Evolutionary conservation across 2,888 invertebrate genomes (phyloP), one percentile per base, ranked within the genome.

Genomic region (Epinotia ramella): DNA sequence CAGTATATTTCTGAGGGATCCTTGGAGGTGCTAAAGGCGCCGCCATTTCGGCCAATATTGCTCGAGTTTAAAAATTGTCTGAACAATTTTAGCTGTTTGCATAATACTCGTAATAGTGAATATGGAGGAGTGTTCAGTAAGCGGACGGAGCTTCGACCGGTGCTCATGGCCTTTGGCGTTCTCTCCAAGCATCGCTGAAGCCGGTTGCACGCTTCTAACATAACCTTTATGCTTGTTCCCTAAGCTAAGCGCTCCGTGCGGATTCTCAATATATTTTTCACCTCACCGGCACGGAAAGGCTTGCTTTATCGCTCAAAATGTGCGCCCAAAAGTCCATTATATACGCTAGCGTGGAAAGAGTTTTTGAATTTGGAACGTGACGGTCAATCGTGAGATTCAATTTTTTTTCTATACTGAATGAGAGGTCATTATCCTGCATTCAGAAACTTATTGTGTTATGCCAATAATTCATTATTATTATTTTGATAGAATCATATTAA

Each of bases 1-100:
- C 67, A 73, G 71, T 76, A 24, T 46, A 57, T 28, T 56, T 33
- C 57, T 20, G 33, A 73, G 63, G 70, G 66, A 71, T 33, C 63
- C 62, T 62, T 46, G 56, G 59, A 59, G 24, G 16, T 12, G 44
- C n/a, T 9, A 24, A 62, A 63, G 20, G 16, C 18, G 4, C 46
- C 40, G 40, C 3, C 18, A 40, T 16, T 24, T 40, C 11, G 16
- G 2, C 4, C 16, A 57, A 24, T 44, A 40, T 4, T 57, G 18
- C 59, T 69, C 0, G 56, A 3, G 53, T 18, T 56, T 18, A 56
- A 66, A 59, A 44, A 59, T 69, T 11, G 44, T 9, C 59, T 46
- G 67, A 56, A 18, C 1, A 69, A 24, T 46, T 24, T 24, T 24
- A 49, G 16, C 3, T 16, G 59, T 59, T 69, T 59, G 44, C 59